Evolutionary conservation across 2,797 vertebrate genomes (phyloP).

Genomic region (Moxostoma hubbsi): DNA sequence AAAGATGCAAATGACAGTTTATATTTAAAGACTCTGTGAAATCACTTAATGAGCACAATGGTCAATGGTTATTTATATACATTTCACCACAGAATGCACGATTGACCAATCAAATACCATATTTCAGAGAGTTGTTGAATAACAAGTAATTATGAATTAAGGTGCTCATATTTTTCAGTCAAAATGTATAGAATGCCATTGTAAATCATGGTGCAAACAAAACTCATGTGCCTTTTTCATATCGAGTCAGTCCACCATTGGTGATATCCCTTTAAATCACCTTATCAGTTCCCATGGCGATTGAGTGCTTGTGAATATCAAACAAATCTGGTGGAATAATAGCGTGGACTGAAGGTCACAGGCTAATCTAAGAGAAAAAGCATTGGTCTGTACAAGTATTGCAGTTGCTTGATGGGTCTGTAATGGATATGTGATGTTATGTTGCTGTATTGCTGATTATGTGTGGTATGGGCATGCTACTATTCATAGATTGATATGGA

Average conservation of each 20-base stretch:
- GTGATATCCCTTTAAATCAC: background rate
- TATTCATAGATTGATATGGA: background rate
- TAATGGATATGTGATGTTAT: slow-evolving; percentile 2
- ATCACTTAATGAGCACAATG: no score
- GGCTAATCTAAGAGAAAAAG: slow-evolving; percentile 16
- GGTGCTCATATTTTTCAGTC: no score
- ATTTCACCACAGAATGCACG: no score
- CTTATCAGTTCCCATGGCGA: slow-evolving; percentile 7
- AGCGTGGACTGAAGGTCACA: background rate
- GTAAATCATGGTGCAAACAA: background rate
- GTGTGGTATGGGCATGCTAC: background rate
- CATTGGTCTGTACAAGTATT: background rate
- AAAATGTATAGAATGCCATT: background rate
- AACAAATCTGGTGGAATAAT: background rate
- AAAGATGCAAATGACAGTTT: background rate
- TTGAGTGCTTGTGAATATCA: background rate
- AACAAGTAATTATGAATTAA: no score
- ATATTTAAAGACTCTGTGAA: no score
- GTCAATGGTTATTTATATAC: no score
- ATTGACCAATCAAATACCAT: no score
- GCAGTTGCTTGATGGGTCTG: background rate
- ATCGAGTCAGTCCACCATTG: background rate
- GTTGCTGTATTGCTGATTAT: background rate
- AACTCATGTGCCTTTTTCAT: background rate
- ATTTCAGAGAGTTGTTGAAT: no score